Conservation (phyloP, 2,797 vertebrate species). For the Lepidocolaptes lacrymiger region DNA sequence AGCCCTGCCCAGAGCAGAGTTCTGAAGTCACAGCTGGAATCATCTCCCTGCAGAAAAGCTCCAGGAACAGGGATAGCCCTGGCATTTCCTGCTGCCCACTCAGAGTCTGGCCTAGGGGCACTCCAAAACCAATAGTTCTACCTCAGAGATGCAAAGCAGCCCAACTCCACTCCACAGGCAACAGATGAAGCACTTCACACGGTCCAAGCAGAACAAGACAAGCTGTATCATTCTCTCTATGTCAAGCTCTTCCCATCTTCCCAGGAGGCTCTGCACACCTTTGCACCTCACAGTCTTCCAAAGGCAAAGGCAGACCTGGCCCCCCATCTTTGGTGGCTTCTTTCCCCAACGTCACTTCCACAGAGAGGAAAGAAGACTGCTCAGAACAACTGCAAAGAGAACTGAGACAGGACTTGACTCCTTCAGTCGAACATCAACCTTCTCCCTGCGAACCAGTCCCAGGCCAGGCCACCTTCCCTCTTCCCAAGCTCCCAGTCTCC, state of each 20-base stretch:
- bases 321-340: background rate
- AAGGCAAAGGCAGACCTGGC: background rate
- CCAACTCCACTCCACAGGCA: background rate
- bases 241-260: background rate
- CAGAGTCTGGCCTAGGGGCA: background rate
- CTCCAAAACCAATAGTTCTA: background rate
- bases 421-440: background rate
- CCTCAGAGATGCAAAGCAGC: background rate
- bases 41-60: background rate
- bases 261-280: background rate
- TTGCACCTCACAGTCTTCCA: background rate
- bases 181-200: rapidly evolving
- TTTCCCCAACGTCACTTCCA: background rate
- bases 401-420: background rate
- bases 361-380: background rate
- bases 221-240: background rate
- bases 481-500: background rate
- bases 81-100: background rate
- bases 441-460: background rate
- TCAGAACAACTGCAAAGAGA: background rate
- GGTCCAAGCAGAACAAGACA: background rate
- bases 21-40: background rate
- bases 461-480: background rate
- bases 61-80: rapidly evolving
- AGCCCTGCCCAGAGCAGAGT: background rate